A percentile compares a stretch with the other conserved stretches of the same genome.
Evolutionary conservation across 2,888 invertebrate genomes (phyloP).

Genomic region (Pyralis farinalis): DNA sequence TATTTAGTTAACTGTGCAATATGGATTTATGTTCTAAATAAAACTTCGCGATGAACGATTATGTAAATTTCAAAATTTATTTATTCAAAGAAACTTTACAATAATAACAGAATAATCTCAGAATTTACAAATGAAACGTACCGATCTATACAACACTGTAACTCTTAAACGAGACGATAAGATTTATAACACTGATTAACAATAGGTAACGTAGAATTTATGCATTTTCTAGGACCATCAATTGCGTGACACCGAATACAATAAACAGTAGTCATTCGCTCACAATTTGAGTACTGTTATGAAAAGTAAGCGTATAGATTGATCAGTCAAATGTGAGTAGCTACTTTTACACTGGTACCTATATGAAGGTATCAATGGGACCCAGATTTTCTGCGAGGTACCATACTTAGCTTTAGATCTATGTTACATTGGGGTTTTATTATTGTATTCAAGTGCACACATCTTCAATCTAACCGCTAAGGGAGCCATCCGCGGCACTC

Average conservation of each 20-base stretch:
- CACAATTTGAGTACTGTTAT: background rate
- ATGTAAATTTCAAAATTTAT: slow-evolving; percentile 79
- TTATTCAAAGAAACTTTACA: slow-evolving; percentile 78
- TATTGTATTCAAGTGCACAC: slow-evolving; percentile 55
- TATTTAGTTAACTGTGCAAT: slow-evolving; percentile 3
- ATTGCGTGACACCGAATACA: slow-evolving; percentile 57
- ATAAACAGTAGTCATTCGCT: slow-evolving; percentile 23
- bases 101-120: slow-evolving; percentile 76
- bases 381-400: too few species aligned
- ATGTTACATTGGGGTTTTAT: too few species aligned
- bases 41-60: slow-evolving; percentile 72
- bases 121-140: slow-evolving; percentile 76
- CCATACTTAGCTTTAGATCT: too few species aligned
- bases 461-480: slow-evolving; percentile 69
- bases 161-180: slow-evolving; percentile 78
- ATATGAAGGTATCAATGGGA: too few species aligned
- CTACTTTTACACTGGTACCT: too few species aligned
- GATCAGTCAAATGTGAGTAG: too few species aligned
- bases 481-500: slow-evolving; percentile 66
- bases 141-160: slow-evolving; percentile 79
- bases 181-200: slow-evolving; percentile 79
- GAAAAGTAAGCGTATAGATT: too few species aligned
- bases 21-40: slow-evolving; percentile 30
- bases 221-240: slow-evolving; percentile 67
- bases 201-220: slow-evolving; percentile 67